Base-by-base conservation (phyloP, 1,140 invertebrate species). In the Orchestia grillus region DNA sequence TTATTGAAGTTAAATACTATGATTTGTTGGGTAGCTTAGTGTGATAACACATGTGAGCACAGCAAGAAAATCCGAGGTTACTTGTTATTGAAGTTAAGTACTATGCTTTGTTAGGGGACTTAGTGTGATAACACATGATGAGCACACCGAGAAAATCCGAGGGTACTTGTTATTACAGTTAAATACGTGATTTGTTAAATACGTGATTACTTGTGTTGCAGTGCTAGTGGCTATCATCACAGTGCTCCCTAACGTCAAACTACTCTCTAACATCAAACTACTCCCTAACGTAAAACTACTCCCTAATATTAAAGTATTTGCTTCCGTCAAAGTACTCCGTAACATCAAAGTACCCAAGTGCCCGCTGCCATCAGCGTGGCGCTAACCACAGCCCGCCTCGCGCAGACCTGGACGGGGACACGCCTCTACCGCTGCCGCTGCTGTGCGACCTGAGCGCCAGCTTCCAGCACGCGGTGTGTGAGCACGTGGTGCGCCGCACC, bases 391-490 rank as follows among this genome's bases (percentile, higher is more conserved):
- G n/a, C n/a, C n/a, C n/a, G n/a, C n/a, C n/a, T n/a, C n/a, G n/a
- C 97, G 42, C 95, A 98, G 97, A 97, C 97, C 97, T 98, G 41
- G 97, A 97, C 47, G 98, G 98, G 44, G 98, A 98, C 97, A 98
- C 97, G 8, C 92, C 92, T 3, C 44, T 94, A 47, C 97, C 99
- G 16, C 98, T 99, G 95, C 98, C 99, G 16, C 98, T 98, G 97
- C 98, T 98, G n/a, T 97, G 98, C 96, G 98, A 99, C 97, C 97
- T 99, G 6, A 99, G 99, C 98, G 99, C 99, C 28, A 98, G 98
- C 91, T 98, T 99, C 97, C 98, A 99, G 97, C 97, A 98, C 96
- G 98, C 98, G 42, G 97, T 99, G n/a, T 98, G 98, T 41, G 98
- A 98, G 96, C 99, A 99, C 97, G 97, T 99, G 87, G 98, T 98